Conservation (phyloP, 2,888 invertebrate genomes). For the Hartigia nigra region DNA sequence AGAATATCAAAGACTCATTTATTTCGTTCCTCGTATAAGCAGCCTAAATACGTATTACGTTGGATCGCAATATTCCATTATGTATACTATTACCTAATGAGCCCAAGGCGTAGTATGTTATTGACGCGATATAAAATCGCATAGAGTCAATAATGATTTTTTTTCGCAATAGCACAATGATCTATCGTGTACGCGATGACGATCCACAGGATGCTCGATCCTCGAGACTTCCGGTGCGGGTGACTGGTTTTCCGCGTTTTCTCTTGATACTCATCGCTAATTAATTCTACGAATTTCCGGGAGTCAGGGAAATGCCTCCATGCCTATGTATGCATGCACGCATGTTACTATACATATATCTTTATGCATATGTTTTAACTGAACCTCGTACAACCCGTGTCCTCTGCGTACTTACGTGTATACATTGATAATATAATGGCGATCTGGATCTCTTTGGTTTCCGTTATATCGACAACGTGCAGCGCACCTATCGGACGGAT, state of each 20-base stretch:
- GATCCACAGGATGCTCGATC: not conserved
- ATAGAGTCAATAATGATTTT: not conserved
- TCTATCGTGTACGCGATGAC: not conserved
- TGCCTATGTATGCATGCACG: not conserved
- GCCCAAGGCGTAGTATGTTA: not conserved
- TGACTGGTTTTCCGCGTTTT: not conserved
- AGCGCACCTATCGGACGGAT: not conserved
- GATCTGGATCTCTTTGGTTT: not conserved
- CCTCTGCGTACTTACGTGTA: not conserved
- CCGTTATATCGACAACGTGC: not conserved
- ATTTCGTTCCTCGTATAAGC: not conserved
- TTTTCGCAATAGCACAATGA: not conserved
- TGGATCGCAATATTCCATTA: not conserved
- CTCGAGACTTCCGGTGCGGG: not conserved
- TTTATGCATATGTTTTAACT: not conserved
- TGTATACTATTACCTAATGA: not conserved
- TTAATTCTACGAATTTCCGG: not conserved
- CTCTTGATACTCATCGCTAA: not conserved
- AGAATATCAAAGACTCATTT: not conserved
- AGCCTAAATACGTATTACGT: not conserved
- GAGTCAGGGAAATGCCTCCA: not conserved
- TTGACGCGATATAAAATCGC: not conserved
- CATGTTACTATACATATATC: not conserved
- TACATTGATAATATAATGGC: not conserved
- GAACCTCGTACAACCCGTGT: not conserved